These are phyloP conservation scores for Agelastica alni DNA, from an alignment of 2,888 invertebrate species.

Conservation along the genomic window DNA sequence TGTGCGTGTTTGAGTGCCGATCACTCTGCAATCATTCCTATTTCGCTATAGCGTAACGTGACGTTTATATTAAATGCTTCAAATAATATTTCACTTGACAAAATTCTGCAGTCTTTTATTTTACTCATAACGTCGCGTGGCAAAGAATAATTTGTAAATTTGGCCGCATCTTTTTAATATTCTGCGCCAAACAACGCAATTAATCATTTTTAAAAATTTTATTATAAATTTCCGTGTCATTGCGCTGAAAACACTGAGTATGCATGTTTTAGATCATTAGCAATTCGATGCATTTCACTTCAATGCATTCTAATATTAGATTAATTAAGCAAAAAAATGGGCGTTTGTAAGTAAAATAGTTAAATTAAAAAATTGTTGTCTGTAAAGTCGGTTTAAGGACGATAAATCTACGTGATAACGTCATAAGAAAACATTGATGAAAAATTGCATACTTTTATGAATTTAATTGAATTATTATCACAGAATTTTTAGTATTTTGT, in stretches of 20 bases:
- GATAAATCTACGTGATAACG: too few species aligned
- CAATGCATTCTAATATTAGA: too few species aligned
- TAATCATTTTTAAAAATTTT: not conserved
- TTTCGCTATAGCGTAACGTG: slow-evolving; percentile 1
- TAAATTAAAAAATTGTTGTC: too few species aligned
- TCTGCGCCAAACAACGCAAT: not conserved
- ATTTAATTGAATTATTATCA: too few species aligned
- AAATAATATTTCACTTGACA: slow-evolving; percentile 1
- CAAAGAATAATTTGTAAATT: not conserved
- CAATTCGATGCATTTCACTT: not conserved
- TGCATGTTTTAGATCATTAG: not conserved
- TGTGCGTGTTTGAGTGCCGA: not conserved
- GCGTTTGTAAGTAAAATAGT: too few species aligned
- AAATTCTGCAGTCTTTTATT: slow-evolving; percentile 3
- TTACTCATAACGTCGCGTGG: not conserved
- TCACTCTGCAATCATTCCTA: not conserved
- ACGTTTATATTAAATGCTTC: slow-evolving; percentile 2
- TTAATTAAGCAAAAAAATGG: too few species aligned
- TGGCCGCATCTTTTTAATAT: slow-evolving; percentile 4
- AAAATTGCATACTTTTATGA: too few species aligned
- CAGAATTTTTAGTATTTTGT: too few species aligned
- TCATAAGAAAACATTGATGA: too few species aligned
- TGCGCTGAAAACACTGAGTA: not conserved
- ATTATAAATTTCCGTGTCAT: not conserved
- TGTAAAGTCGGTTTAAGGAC: too few species aligned